Evolutionary conservation across 1,140 invertebrate genomes (phyloP).

Genomic region (Drosophila pruinosa): DNA sequence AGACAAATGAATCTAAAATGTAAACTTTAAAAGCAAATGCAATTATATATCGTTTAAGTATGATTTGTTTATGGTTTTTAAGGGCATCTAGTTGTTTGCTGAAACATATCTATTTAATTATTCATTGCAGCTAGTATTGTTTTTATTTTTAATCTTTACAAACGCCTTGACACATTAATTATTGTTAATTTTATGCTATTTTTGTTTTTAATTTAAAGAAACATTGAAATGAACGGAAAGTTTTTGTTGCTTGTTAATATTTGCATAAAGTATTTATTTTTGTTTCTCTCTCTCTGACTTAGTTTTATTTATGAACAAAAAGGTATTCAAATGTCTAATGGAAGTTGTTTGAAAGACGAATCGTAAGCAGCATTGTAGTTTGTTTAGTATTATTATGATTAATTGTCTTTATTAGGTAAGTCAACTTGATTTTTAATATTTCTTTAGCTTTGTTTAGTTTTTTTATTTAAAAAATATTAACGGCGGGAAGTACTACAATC

Average conservation of each 20-base stretch:
- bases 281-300: slow-evolving; percentile 8
- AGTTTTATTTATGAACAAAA: background rate
- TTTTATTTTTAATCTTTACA: slow-evolving; percentile 22
- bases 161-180: slow-evolving; percentile 31
- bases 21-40: background rate
- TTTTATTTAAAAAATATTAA: slow-evolving; percentile 71
- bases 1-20: slow-evolving; percentile 4
- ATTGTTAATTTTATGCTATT: slow-evolving; percentile 15
- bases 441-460: slow-evolving; percentile 15
- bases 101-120: slow-evolving; percentile 27
- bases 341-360: slow-evolving; percentile 68
- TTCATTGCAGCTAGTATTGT: slow-evolving; percentile 23
- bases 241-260: background rate
- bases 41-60: background rate
- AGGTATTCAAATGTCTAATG: slow-evolving; percentile 49
- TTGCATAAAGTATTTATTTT: slow-evolving; percentile 4
- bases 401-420: slow-evolving; percentile 33
- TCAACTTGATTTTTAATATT: slow-evolving; percentile 21
- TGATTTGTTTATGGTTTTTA: slow-evolving; percentile 2
- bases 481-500: slow-evolving; percentile 80
- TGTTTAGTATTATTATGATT: slow-evolving; percentile 20
- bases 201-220: slow-evolving; percentile 5
- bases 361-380: slow-evolving; percentile 50
- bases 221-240: slow-evolving; percentile 5
- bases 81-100: slow-evolving; percentile 11